A percentile compares a stretch with the other conserved stretches of the same genome.
phyloP scores from a whole-genome alignment of 2,797 vertebrate genomes.

The Oophaga sylvatica region DNA sequence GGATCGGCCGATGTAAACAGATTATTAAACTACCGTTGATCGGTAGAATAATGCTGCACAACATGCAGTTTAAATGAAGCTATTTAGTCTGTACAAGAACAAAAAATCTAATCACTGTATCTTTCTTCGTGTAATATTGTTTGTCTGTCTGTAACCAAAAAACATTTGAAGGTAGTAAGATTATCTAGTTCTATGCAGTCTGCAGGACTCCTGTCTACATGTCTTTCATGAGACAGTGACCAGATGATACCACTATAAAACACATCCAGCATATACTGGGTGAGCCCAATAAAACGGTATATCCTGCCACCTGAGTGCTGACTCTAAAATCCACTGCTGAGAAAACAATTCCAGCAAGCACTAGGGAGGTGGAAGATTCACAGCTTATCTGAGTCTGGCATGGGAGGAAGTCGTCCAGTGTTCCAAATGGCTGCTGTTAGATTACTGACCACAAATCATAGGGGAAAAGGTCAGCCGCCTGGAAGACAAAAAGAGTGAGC shows the following conservation, averaged over 20 bases:
- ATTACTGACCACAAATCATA: conserved; percentile 63
- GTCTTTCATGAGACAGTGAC: conserved; percentile 49
- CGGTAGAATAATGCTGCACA: no score
- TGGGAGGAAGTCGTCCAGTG: conserved; percentile 56
- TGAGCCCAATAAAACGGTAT: conserved; percentile 53
- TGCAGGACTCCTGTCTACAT: conserved; percentile 7
- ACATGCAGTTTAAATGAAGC: neutral
- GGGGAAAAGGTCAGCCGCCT: conserved; percentile 61
- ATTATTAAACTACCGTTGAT: no score
- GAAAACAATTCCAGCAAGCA: conserved; percentile 60
- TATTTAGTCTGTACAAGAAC: neutral
- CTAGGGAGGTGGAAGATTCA: conserved; percentile 61
- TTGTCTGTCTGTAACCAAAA: neutral
- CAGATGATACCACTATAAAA: conserved; percentile 55
- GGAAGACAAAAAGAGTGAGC: conserved; percentile 56
- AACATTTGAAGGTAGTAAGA: neutral
- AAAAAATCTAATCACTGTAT: neutral
- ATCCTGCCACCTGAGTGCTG: conserved; percentile 57
- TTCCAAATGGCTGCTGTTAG: conserved; percentile 59
- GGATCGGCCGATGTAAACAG: no score
- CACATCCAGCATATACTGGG: conserved; percentile 37
- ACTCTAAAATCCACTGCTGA: conserved; percentile 52
- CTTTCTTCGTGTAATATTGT: neutral
- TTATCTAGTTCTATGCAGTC: conserved; percentile 3
- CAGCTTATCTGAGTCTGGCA: conserved; percentile 53